Conservation (phyloP, 2,888 invertebrate species). For the Pherbina coryleti region DNA sequence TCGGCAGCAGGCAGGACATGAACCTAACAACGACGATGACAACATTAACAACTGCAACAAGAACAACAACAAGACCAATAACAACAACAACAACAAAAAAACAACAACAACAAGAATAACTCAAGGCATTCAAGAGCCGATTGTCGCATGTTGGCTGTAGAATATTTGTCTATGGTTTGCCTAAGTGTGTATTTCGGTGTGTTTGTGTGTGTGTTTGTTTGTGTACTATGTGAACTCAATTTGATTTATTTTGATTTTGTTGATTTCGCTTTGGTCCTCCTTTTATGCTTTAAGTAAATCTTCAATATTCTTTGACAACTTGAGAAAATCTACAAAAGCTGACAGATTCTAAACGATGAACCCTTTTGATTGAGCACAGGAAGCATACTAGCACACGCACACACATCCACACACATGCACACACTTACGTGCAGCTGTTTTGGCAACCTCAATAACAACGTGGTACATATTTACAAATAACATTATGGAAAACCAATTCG, state of each 20-base stretch:
- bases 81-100: slow-evolving; percentile 12
- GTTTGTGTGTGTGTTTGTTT: neutral
- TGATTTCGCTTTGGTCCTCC: slow-evolving; percentile 20
- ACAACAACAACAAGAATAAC: slow-evolving; percentile 31
- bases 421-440: neutral
- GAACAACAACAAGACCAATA: neutral
- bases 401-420: slow-evolving; percentile 5
- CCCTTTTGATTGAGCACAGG: neutral
- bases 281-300: slow-evolving; percentile 24
- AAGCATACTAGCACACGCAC: slow-evolving; percentile 14
- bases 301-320: neutral
- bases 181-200: slow-evolving; percentile 16
- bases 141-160: slow-evolving; percentile 35
- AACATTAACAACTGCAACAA: neutral
- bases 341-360: neutral
- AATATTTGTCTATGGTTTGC: slow-evolving; percentile 4
- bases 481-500: slow-evolving; percentile 36
- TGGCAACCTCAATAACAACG: neutral
- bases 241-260: slow-evolving; percentile 19
- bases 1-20: neutral
- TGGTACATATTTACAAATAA: neutral
- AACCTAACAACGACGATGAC: slow-evolving; percentile 5
- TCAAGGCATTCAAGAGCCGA: slow-evolving; percentile 43
- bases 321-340: neutral
- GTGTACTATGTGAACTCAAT: slow-evolving; percentile 4